phyloP scores from a whole-genome alignment of 2,888 invertebrate genomes.

The Silvanus unidentatus region DNA sequence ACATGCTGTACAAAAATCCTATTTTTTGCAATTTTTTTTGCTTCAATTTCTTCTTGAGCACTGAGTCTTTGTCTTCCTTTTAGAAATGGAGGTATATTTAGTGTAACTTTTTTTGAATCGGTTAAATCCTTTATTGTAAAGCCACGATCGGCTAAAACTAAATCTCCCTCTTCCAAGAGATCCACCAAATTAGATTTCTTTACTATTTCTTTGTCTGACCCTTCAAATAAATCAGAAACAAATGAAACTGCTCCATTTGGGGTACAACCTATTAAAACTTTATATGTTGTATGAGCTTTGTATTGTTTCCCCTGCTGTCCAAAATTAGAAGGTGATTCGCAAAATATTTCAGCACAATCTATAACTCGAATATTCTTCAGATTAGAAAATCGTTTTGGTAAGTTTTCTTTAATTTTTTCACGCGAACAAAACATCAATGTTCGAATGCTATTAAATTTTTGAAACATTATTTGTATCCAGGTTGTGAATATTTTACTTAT shows the following conservation, averaged over 20 bases:
- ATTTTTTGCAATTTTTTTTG: conserved; percentile 22
- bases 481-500: conserved; percentile 15
- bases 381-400: conserved; percentile 5
- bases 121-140: background rate
- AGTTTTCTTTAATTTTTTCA: conserved; percentile 8
- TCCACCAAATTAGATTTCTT: conserved; percentile 16
- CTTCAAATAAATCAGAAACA: conserved; percentile 23
- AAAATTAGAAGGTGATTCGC: conserved; percentile 21
- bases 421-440: conserved; percentile 13
- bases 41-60: conserved; percentile 21
- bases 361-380: conserved; percentile 18
- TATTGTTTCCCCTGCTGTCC: conserved; percentile 25
- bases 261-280: conserved; percentile 21
- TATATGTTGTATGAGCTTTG: conserved; percentile 24
- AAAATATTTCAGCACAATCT: conserved; percentile 24
- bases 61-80: conserved; percentile 16
- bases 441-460: conserved; percentile 17
- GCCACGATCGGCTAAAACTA: conserved; percentile 23
- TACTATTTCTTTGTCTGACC: conserved; percentile 20
- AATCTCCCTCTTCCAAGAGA: conserved; percentile 18
- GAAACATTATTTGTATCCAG: conserved; percentile 17
- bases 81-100: conserved; percentile 17
- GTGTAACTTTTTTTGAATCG: background rate
- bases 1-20: conserved; percentile 24
- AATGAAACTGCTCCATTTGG: conserved; percentile 20